phyloP scores from a whole-genome alignment of 2,113 vertebrate genomes.

The Elgaria multicarinata region DNA sequence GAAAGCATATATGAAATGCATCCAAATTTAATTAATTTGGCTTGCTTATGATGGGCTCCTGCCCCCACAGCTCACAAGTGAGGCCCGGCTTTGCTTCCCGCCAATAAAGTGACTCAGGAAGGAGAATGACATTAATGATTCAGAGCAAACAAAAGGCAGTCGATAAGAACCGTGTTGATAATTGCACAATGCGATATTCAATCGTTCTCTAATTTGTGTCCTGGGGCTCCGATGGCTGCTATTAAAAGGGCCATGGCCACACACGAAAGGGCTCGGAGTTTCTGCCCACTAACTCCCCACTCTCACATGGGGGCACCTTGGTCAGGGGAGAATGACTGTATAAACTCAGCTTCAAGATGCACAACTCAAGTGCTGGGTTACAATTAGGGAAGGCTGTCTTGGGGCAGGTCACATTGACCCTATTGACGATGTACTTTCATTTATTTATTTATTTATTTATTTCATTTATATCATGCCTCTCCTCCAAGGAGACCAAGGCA shows the following conservation, averaged over 20 bases:
- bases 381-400: neutral
- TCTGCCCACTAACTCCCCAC: constrained; percentile 6
- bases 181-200: constrained; percentile 60
- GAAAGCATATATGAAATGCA: constrained; percentile 21
- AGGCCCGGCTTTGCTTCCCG: constrained; percentile 4
- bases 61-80: neutral
- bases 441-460: too few species aligned
- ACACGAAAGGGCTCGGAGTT: constrained; percentile 41
- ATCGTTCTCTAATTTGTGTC: constrained; percentile 25
- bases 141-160: constrained; percentile 58
- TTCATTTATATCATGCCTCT: too few species aligned
- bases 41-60: constrained; percentile 30
- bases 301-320: neutral
- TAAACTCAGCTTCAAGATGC: neutral
- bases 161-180: constrained; percentile 51
- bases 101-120: constrained; percentile 52
- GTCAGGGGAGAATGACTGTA: neutral
- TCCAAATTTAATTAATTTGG: constrained; percentile 49
- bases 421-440: neutral
- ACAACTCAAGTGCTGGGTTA: neutral
- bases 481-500: too few species aligned
- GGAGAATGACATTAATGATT: constrained; percentile 59
- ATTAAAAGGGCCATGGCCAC: constrained; percentile 43
- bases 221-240: constrained; percentile 10
- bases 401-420: neutral